Conservation (phyloP, 2,888 invertebrate genomes). For the Tenthredo livida region DNA sequence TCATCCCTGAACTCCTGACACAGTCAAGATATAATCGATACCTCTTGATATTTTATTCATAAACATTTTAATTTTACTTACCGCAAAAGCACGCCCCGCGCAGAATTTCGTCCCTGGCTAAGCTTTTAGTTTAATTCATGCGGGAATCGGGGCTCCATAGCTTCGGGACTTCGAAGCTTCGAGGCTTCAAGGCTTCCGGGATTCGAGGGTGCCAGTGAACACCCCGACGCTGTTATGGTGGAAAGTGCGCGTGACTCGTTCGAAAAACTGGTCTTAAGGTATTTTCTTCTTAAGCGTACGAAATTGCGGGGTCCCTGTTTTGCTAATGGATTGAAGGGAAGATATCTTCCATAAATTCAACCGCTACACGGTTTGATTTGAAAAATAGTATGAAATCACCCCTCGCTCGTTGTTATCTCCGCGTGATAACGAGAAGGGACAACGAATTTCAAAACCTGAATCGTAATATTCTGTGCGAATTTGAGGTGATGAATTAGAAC, state of each 20-base stretch:
- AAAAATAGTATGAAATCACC: background rate
- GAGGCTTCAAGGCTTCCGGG: background rate
- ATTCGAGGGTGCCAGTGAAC: background rate
- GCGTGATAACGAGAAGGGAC: background rate
- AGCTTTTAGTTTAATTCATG: constrained; percentile 54
- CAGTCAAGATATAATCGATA: constrained; percentile 67
- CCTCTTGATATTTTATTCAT: constrained; percentile 64
- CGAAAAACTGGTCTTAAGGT: constrained; percentile 46
- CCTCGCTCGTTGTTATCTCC: background rate
- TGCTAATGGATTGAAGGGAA: constrained; percentile 47
- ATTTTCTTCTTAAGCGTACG: constrained; percentile 34
- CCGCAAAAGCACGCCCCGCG: background rate
- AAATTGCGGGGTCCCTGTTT: constrained; percentile 37
- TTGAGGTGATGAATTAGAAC: background rate
- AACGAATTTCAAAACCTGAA: background rate
- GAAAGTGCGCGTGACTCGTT: constrained; percentile 45
- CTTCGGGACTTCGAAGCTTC: constrained; percentile 10
- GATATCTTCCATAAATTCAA: constrained; percentile 23
- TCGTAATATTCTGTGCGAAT: background rate
- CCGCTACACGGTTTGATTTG: background rate
- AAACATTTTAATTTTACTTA: constrained; percentile 65
- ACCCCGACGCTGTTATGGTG: background rate
- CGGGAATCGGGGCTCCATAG: constrained; percentile 35
- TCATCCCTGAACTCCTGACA: constrained; percentile 66
- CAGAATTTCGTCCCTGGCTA: background rate